These are phyloP conservation scores for Dicyrtoma fusca DNA, from an alignment of 2,888 invertebrate species.

Conservation along the genomic window DNA sequence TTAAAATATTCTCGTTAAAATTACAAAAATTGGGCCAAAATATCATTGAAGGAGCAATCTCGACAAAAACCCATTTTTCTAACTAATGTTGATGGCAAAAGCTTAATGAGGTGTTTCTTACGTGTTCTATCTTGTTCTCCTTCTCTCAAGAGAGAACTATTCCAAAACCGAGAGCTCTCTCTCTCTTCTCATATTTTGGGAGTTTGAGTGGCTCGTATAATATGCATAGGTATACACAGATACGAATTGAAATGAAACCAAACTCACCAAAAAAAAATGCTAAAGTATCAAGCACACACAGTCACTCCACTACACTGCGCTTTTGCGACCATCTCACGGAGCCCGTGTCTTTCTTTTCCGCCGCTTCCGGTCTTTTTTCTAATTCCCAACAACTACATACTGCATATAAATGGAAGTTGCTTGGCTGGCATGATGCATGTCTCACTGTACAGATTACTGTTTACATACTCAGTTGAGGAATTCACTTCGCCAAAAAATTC, in stretches of 20 bases:
- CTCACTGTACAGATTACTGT: background rate
- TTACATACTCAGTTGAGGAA: background rate
- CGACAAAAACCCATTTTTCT: conserved; percentile 30
- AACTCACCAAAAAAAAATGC: too few relatives aligned
- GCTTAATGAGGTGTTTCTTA: conserved; percentile 38
- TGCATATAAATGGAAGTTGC: background rate
- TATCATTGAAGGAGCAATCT: conserved; percentile 44
- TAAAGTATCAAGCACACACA: too few relatives aligned
- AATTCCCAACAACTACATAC: too few relatives aligned
- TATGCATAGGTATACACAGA: too few relatives aligned
- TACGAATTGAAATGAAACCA: too few relatives aligned
- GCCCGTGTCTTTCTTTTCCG: conserved; percentile 7
- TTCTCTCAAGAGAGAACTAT: too few relatives aligned
- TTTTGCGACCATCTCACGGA: too few relatives aligned
- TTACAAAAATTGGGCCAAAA: conserved; percentile 53
- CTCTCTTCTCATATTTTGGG: too few relatives aligned
- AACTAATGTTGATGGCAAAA: conserved; percentile 32
- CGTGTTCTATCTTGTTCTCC: conserved; percentile 4
- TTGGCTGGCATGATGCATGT: background rate
- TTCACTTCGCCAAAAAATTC: conserved; percentile 10
- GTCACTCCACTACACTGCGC: too few relatives aligned
- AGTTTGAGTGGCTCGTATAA: too few relatives aligned
- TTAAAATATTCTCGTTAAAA: conserved; percentile 53
- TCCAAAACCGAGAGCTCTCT: too few relatives aligned
- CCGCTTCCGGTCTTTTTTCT: conserved; percentile 30